Conservation (phyloP, 2,888 invertebrate genomes). For the Apotomis capreana region DNA sequence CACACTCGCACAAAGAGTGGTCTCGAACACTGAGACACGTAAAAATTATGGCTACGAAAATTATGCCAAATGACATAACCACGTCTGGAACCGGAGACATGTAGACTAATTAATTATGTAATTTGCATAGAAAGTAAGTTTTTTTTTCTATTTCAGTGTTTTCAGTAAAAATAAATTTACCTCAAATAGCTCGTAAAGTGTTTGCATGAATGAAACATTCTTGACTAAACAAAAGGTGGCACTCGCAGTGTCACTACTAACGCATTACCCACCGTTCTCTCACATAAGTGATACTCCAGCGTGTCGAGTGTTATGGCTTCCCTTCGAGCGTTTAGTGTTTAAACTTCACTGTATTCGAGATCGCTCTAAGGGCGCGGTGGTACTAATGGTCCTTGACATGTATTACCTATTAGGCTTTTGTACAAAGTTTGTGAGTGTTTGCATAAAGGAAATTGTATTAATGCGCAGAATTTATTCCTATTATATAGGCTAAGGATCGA, state of each 20-base stretch:
- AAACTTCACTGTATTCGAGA: slow-evolving; percentile 33
- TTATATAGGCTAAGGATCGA: neutral
- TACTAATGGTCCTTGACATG: slow-evolving; percentile 14
- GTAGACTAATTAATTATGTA: no score
- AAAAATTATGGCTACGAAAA: no score
- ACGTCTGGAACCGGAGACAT: no score
- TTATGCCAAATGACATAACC: no score
- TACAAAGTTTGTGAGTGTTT: neutral
- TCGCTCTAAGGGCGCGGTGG: neutral
- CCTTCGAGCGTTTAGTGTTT: slow-evolving; percentile 35
- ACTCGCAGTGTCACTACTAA: slow-evolving; percentile 26
- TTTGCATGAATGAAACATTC: neutral
- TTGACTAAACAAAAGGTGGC: slow-evolving; percentile 28
- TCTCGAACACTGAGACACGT: no score
- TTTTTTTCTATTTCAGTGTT: no score
- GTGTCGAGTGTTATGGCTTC: slow-evolving; percentile 37
- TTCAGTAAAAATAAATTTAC: no score
- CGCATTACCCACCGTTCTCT: slow-evolving; percentile 31
- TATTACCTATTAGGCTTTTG: neutral
- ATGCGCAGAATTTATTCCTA: neutral
- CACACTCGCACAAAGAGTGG: no score
- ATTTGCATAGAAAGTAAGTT: no score
- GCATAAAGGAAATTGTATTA: neutral
- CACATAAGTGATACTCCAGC: slow-evolving; percentile 27
- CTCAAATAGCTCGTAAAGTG: neutral